Evolutionary conservation across 2,888 invertebrate genomes (phyloP).

Genomic region (Barypeithes pellucidus): DNA sequence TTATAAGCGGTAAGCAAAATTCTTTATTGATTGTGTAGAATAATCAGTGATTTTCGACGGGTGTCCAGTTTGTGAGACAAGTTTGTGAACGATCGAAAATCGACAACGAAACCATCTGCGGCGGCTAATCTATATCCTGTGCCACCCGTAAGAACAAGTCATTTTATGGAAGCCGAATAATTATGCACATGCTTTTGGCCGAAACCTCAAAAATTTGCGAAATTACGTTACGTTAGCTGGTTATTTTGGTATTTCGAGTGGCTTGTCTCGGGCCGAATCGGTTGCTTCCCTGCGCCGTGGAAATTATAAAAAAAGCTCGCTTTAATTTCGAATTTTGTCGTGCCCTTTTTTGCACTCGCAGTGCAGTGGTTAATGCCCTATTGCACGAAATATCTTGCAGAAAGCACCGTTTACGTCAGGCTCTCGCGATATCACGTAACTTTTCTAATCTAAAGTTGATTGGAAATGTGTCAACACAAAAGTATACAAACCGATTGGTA

Average conservation of each 20-base stretch:
- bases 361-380: constrained; percentile 20
- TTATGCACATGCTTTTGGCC: constrained; percentile 73
- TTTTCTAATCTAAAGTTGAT: constrained; percentile 33
- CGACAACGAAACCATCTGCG: constrained; percentile 63
- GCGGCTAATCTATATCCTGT: constrained; percentile 62
- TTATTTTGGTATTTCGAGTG: constrained; percentile 55
- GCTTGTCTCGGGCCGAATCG: constrained; percentile 54
- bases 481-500: constrained; percentile 50
- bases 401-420: neutral
- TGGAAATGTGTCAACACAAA: constrained; percentile 49
- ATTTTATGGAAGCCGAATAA: constrained; percentile 69
- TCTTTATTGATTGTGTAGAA: constrained; percentile 62
- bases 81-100: constrained; percentile 57
- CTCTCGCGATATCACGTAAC: constrained; percentile 45
- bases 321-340: constrained; percentile 38
- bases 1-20: constrained; percentile 74
- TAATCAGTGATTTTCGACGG: constrained; percentile 57
- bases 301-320: constrained; percentile 35
- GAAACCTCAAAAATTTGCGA: constrained; percentile 47
- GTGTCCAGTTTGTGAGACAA: constrained; percentile 58
- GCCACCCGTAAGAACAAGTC: constrained; percentile 66
- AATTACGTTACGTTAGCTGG: constrained; percentile 52
- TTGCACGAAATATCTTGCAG: constrained; percentile 7
- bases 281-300: constrained; percentile 50
- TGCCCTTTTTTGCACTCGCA: constrained; percentile 26